These are phyloP conservation scores for Callaeas wilsoni DNA, from an alignment of 2,113 vertebrate species.

Conservation along the genomic window DNA sequence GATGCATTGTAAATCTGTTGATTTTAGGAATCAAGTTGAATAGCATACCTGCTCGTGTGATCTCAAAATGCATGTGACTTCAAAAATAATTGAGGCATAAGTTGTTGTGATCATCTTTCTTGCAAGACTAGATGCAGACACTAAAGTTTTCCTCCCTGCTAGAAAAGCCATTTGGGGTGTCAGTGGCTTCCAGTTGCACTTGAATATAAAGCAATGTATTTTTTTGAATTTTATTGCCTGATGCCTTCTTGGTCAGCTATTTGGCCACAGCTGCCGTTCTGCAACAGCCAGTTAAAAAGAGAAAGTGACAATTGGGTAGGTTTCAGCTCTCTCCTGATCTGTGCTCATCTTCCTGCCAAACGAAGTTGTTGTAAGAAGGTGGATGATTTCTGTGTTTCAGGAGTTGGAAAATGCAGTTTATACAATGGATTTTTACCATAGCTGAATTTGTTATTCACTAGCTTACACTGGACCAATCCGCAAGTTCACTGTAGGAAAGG, in stretches of 20 bases:
- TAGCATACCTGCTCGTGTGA: not conserved
- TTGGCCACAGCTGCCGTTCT: not conserved
- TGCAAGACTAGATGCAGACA: not conserved
- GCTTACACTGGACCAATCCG: not conserved
- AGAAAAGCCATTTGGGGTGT: not conserved
- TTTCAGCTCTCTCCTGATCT: not conserved
- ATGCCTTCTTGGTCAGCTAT: not conserved
- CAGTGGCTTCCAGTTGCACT: not conserved
- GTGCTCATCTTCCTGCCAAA: not conserved
- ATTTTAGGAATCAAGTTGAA: not conserved
- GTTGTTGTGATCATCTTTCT: not conserved
- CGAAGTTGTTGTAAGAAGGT: not conserved
- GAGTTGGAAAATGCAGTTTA: not conserved
- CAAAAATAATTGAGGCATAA: not conserved
- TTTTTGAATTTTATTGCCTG: not conserved
- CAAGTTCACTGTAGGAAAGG: not conserved
- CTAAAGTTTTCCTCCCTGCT: not conserved
- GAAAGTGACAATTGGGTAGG: not conserved
- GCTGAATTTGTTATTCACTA: not conserved
- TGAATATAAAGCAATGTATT: not conserved
- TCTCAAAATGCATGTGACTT: not conserved
- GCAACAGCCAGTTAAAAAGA: not conserved
- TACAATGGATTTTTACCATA: not conserved
- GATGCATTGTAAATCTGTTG: not conserved
- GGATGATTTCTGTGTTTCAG: not conserved